Evolutionary conservation across 2,113 vertebrate species (phyloP).

Genomic region (Actenoides hombroni): DNA sequence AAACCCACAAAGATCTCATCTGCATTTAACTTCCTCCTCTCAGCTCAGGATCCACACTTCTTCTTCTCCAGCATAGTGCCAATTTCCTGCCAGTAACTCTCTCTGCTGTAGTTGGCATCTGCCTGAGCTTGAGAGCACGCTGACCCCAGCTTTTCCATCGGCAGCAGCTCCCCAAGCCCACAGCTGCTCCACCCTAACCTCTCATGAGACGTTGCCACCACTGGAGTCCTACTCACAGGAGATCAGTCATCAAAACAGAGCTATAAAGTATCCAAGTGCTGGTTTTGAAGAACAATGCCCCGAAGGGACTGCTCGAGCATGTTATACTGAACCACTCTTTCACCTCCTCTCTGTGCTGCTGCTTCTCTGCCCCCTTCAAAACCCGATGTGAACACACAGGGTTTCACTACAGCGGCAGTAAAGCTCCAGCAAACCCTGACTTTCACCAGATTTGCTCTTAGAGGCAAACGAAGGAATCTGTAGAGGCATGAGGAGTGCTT

Average conservation of each 20-base stretch:
- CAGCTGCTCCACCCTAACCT: background rate
- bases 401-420: background rate
- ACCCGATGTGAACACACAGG: background rate
- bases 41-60: background rate
- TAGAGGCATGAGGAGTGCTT: background rate
- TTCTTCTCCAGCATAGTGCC: background rate
- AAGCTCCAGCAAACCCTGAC: background rate
- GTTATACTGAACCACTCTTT: background rate
- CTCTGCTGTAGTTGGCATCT: background rate
- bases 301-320: background rate
- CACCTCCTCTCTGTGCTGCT: background rate
- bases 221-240: background rate
- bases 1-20: slow-evolving; percentile 62
- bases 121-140: background rate
- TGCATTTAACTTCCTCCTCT: slow-evolving; percentile 60
- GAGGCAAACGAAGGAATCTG: background rate
- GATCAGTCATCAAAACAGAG: background rate
- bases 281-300: background rate
- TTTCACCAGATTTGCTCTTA: background rate
- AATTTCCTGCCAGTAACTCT: background rate
- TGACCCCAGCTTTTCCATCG: background rate
- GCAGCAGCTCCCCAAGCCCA: background rate
- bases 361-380: background rate
- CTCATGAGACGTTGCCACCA: background rate
- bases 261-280: background rate